Conservation (phyloP, 2,888 invertebrate genomes). For the Dicyrtoma fusca region DNA sequence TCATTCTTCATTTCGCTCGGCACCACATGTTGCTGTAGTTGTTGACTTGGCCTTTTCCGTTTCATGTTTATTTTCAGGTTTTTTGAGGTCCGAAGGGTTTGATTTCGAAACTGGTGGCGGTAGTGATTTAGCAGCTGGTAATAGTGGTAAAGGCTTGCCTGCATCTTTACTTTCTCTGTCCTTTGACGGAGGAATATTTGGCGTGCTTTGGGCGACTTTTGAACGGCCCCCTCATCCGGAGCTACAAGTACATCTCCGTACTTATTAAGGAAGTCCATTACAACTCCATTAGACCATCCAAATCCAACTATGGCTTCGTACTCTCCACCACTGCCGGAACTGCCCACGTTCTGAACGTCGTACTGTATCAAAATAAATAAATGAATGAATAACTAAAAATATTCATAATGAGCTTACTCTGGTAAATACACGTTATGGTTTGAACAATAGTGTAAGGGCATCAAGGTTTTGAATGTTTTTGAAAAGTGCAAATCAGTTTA, state of each 20-base stretch:
- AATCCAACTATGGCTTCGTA: conserved; percentile 38
- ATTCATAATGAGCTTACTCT: too few relatives aligned
- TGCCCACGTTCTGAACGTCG: conserved; percentile 29
- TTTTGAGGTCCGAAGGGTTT: conserved; percentile 4
- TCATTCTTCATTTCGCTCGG: not conserved
- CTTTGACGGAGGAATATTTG: not conserved
- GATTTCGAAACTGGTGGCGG: not conserved
- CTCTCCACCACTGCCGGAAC: conserved; percentile 37
- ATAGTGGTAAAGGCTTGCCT: not conserved
- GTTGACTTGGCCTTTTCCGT: not conserved
- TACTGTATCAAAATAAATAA: conserved; percentile 26
- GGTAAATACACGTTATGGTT: too few relatives aligned
- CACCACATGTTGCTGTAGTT: conserved; percentile 12
- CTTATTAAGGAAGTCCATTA: conserved; percentile 30
- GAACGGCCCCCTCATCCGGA: conserved; percentile 39
- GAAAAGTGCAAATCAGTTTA: too few relatives aligned
- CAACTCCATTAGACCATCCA: conserved; percentile 43
- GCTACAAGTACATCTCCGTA: conserved; percentile 25
- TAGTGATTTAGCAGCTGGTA: not conserved
- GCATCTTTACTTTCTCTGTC: not conserved
- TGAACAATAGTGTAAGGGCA: too few relatives aligned
- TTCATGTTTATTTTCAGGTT: conserved; percentile 4
- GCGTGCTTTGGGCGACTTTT: conserved; percentile 30
- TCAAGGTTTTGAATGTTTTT: too few relatives aligned
- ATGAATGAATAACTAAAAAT: too few relatives aligned